phyloP scores from a whole-genome alignment of 2,797 vertebrate species.

The Rhinichthys osculus region DNA sequence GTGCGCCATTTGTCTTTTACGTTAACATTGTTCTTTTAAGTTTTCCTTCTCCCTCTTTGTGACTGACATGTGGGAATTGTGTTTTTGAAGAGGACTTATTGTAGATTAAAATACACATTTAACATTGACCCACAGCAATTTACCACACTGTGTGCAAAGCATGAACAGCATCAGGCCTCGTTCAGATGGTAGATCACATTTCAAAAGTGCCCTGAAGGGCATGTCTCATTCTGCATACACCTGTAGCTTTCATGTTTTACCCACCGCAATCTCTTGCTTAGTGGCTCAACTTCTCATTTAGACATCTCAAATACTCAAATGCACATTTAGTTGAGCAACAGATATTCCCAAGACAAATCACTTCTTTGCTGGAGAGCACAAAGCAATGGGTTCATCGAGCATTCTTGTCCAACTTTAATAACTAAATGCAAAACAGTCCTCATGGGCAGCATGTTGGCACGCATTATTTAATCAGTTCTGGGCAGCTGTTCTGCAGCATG shows the following conservation, averaged over 20 bases:
- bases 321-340: not conserved
- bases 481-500: slow-evolving; percentile 78
- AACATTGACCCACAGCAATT: slow-evolving; percentile 67
- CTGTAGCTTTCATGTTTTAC: slow-evolving; percentile 53
- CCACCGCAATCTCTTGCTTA: not conserved
- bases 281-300: slow-evolving; percentile 14
- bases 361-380: slow-evolving; percentile 46
- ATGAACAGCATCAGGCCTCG: slow-evolving; percentile 54
- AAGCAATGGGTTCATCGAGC: slow-evolving; percentile 46
- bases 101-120: slow-evolving; percentile 76
- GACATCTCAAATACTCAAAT: slow-evolving; percentile 15
- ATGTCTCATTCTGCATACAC: slow-evolving; percentile 47
- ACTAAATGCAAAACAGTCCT: slow-evolving; percentile 68
- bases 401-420: slow-evolving; percentile 63
- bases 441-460: slow-evolving; percentile 66
- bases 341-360: slow-evolving; percentile 29
- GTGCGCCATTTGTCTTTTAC: slow-evolving; percentile 50
- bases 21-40: slow-evolving; percentile 53
- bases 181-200: slow-evolving; percentile 69
- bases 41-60: slow-evolving; percentile 38
- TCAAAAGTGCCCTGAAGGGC: slow-evolving; percentile 63
- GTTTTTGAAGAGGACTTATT: slow-evolving; percentile 78
- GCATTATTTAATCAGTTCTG: slow-evolving; percentile 76
- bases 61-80: slow-evolving; percentile 67
- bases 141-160: slow-evolving; percentile 39